A percentile compares a stretch with the other conserved stretches of the same genome.
These are phyloP conservation scores for Spisula solida DNA, from an alignment of 2,888 invertebrate genomes.

Conservation along the genomic window DNA sequence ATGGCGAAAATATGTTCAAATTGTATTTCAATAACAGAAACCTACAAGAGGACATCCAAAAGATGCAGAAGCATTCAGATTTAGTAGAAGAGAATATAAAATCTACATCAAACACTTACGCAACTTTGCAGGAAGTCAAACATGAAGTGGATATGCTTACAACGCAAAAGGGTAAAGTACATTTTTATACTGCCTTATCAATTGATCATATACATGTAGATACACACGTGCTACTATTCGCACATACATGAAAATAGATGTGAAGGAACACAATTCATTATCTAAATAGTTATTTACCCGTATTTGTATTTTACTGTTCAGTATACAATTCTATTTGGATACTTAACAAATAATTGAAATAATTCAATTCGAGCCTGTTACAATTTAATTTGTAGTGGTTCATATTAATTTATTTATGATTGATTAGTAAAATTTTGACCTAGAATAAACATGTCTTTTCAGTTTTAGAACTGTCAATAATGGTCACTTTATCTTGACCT, in stretches of 20 bases:
- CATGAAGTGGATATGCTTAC: constrained; percentile 14
- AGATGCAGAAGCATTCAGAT: constrained; percentile 30
- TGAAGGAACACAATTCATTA: background rate
- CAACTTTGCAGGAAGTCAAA: constrained; percentile 21
- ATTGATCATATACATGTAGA: too few relatives aligned
- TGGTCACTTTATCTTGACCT: too few relatives aligned
- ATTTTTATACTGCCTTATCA: background rate
- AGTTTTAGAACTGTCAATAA: too few relatives aligned
- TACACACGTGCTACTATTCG: too few relatives aligned
- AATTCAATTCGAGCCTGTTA: too few relatives aligned
- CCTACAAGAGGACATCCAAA: constrained; percentile 22
- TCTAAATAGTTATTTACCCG: background rate
- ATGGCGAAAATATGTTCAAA: too few relatives aligned
- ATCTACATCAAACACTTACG: constrained; percentile 15
- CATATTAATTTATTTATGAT: too few relatives aligned
- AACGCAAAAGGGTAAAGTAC: background rate
- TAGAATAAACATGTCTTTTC: too few relatives aligned
- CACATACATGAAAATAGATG: background rate
- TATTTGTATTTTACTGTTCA: background rate
- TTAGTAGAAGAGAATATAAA: constrained; percentile 43
- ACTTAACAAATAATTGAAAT: too few relatives aligned
- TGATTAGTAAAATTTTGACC: too few relatives aligned
- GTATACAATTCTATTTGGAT: too few relatives aligned
- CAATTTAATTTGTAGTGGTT: too few relatives aligned
- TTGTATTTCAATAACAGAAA: constrained; percentile 19